Evolutionary conservation across 2,888 invertebrate species (phyloP).

Genomic region (Antheraea yamamai): DNA sequence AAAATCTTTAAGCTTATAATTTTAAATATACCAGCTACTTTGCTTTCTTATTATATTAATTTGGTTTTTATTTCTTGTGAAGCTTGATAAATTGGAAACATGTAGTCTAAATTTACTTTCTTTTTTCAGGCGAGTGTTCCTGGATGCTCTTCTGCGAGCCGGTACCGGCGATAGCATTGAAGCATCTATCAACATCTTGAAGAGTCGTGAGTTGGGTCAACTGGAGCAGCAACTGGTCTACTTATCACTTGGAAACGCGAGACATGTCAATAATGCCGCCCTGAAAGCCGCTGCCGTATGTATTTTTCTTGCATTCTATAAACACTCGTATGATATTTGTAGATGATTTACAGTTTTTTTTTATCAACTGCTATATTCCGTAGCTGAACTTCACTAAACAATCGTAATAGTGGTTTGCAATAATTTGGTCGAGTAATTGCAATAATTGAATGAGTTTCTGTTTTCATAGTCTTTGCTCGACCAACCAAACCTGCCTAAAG

Average conservation of each 20-base stretch:
- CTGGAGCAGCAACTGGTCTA: slow-evolving; percentile 84
- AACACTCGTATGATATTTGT: neutral
- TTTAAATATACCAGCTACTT: neutral
- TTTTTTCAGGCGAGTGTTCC: slow-evolving; percentile 85
- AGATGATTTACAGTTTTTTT: neutral
- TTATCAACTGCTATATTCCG: neutral
- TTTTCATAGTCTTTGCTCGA: slow-evolving; percentile 80
- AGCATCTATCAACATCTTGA: slow-evolving; percentile 85
- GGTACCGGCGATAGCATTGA: slow-evolving; percentile 90
- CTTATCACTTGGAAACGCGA: slow-evolving; percentile 85
- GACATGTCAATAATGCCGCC: slow-evolving; percentile 85
- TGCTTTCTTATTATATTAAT: neutral
- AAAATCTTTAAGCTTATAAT: neutral
- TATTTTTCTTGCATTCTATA: neutral
- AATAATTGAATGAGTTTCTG: neutral
- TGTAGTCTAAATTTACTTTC: neutral
- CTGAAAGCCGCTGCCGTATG: slow-evolving; percentile 83
- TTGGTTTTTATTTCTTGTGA: neutral
- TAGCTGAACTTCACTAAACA: neutral
- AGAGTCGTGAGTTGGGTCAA: slow-evolving; percentile 81
- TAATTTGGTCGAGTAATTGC: no score
- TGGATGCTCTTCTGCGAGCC: slow-evolving; percentile 91
- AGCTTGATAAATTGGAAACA: neutral
- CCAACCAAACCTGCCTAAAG: slow-evolving; percentile 82
- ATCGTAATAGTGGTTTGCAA: neutral